Percentiles rank a stretch among this genome's conserved stretches.
phyloP scores from a whole-genome alignment of 1,140 invertebrate species.

The Nymphalis io region DNA sequence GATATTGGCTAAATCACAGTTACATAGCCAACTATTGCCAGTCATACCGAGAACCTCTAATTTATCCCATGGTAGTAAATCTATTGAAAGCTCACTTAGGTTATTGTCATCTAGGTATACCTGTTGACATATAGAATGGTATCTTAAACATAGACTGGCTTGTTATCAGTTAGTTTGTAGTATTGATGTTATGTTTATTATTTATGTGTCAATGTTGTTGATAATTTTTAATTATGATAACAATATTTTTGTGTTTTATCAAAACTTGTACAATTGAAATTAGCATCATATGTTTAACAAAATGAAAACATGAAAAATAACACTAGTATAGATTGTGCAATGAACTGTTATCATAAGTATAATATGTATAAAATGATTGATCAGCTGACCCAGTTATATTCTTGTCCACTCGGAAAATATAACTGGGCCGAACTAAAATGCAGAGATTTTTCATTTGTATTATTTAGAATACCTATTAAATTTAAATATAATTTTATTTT shows the following conservation, averaged over 20 bases:
- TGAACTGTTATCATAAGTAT: constrained; percentile 54
- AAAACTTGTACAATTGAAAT: no score
- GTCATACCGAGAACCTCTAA: constrained; percentile 78
- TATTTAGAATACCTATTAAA: constrained; percentile 34
- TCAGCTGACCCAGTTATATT: constrained; percentile 64
- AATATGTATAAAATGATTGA: constrained; percentile 58
- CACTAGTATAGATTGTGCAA: constrained; percentile 38
- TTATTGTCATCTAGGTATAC: constrained; percentile 80
- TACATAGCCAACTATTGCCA: constrained; percentile 83
- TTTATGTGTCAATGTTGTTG: no score
- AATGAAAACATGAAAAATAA: background rate
- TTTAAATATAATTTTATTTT: constrained; percentile 28
- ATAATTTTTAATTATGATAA: no score
- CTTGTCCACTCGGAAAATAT: constrained; percentile 63
- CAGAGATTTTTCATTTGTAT: constrained; percentile 10
- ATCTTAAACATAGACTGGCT: background rate
- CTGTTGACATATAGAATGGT: constrained; percentile 49
- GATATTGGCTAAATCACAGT: constrained; percentile 78
- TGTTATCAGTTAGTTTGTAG: no score
- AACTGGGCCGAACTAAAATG: constrained; percentile 56
- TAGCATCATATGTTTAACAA: no score
- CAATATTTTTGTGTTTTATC: no score
- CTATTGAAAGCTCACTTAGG: constrained; percentile 73
- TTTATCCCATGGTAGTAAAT: constrained; percentile 72
- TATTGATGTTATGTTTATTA: no score